Base-by-base conservation (phyloP, 1,140 invertebrate species). In the Sesamia nonagrioides region DNA sequence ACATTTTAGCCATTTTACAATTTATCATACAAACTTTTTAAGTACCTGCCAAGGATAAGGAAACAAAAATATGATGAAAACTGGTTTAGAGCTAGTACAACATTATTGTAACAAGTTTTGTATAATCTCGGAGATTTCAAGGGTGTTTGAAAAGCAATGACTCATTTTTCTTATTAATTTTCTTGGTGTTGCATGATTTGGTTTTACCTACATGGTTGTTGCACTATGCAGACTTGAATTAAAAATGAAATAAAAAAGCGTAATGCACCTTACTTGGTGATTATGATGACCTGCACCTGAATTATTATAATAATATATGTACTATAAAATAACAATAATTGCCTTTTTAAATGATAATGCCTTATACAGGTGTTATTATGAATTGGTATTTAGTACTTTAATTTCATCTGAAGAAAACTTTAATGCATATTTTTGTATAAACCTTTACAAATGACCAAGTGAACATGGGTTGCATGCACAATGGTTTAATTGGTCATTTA, bases 121-220 rank as follows among this genome's bases (percentile, higher is more conserved):
- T 54, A 54, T 54, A 0, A 18, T 18, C 5, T 54, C 6, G 18
- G 50, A 18, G 8, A 18, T 17, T 54, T 54, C 50, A 54, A 54
- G 50, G 50, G 50, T 54, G 18, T 54, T 54, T 54, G 17, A 54
- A 54, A 18, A 54, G n/a, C n/a, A 54, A 54, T 54, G 0, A 54
- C 17, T 54, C n/a, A 18, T 17, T 13, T 54, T 54, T 54, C 5
- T 54, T 5, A 18, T 18, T 54, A 8, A 52, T 54, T 18, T 54
- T 54, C 6, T 54, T 54, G 9, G 50, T 54, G n/a, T 5, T 54
- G 5, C n/a, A 17, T n/a, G 37, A 5, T 40, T 40, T 3, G 11
- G 40, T 2, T 42, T 42, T 42, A 9, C 40, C 40, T 42, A 9
- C 40, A 1, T 2, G 7, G 11, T 9, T 6, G 8, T 1, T 42